Evolutionary conservation across 2,888 invertebrate species (phyloP), one percentile per base, ranked within the genome.

Genomic region (Gastrophysa polygoni): DNA sequence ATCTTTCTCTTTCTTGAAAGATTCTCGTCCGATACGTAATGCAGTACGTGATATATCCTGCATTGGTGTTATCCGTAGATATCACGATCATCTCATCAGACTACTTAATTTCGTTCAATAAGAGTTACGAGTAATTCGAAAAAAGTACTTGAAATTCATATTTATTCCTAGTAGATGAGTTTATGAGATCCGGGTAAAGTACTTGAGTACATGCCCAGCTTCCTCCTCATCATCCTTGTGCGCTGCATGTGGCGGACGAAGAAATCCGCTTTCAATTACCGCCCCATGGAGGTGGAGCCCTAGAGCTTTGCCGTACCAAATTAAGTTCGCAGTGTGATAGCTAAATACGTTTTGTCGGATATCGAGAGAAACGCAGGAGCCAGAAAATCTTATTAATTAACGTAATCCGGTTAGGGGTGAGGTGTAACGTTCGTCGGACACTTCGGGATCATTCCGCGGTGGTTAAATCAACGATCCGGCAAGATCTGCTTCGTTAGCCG

Each of bases 251-350:
- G 29, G 29, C 10, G 6, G n/a, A n/a, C n/a, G n/a, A n/a, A n/a
- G n/a, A 38, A 38, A 38, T 38, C 38, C 38, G 14, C 14, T 38
- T 38, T 38, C 38, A 38, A 38, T 38, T 38, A 38, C 38, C 14
- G 38, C 38, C 38, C 38, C 14, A n/a, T 11, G 14, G 38, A 14
- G 14, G 14, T 14, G 29, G 6, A 4, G 29, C 29, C 29, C 29
- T 32, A 32, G 29, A 10, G 29, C 29, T 32, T 32, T 11, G n/a
- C 38, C 38, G 14, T 14, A 8, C 38, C 38, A 14, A 38, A 38
- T 38, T 38, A 38, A 38, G 38, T 38, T 38, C 38, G 38, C 38
- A 38, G 38, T 38, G 38, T 38, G 38, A 38, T 38, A 14, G 38
- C 38, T 38, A n/a, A 38, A 38, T 38, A 38, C 38, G 38, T 38